Percentiles rank a stretch among this genome's conserved stretches.
phyloP scores from a whole-genome alignment of 2,888 invertebrate species.

The Andrena dorsata region DNA sequence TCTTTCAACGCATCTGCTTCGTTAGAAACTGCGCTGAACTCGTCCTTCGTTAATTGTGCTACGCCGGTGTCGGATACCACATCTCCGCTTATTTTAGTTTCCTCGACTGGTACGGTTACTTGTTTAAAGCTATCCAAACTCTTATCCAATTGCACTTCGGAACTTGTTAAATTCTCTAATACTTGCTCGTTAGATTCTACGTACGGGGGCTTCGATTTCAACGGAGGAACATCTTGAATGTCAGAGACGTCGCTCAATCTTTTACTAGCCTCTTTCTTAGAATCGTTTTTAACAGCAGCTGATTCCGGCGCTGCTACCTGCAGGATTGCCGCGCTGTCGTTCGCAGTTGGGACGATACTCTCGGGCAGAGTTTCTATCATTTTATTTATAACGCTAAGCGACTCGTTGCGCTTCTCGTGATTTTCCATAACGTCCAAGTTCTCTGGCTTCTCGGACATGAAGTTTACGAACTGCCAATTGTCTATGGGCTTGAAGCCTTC shows the following conservation, averaged over 20 bases:
- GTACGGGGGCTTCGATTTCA: constrained; percentile 72
- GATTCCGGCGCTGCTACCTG: constrained; percentile 41
- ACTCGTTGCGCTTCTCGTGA: constrained; percentile 52
- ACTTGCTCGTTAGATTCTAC: constrained; percentile 53
- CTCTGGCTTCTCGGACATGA: constrained; percentile 49
- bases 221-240: constrained; percentile 73
- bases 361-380: constrained; percentile 30
- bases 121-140: constrained; percentile 31
- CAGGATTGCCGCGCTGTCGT: constrained; percentile 27
- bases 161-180: constrained; percentile 30
- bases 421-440: constrained; percentile 44
- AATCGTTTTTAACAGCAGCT: constrained; percentile 56
- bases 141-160: constrained; percentile 37
- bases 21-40: constrained; percentile 28
- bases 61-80: not conserved
- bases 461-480: constrained; percentile 52
- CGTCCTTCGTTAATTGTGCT: constrained; percentile 30
- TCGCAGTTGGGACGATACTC: constrained; percentile 25
- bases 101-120: constrained; percentile 8
- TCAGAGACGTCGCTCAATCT: constrained; percentile 66
- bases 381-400: constrained; percentile 46
- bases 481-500: constrained; percentile 51
- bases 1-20: constrained; percentile 15
- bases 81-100: constrained; percentile 21
- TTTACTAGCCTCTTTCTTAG: constrained; percentile 74